Base-by-base conservation (phyloP, 2,888 invertebrate genomes). In the Plutella xylostella region DNA sequence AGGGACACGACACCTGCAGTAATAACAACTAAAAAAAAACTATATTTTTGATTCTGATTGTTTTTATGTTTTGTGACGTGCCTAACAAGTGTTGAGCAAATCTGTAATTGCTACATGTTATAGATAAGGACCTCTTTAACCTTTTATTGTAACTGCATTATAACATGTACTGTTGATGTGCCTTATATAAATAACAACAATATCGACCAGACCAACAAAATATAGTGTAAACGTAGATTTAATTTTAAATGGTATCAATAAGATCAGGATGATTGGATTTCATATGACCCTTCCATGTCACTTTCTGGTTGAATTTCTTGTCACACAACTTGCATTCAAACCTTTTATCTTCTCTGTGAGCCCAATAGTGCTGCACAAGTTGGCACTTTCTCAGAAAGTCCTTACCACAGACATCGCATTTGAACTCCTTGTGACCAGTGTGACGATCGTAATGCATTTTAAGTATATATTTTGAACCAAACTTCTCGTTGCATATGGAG, bases 301-400 rank as follows among this genome's bases (percentile, higher is more conserved):
- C 63, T 65, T 76, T 79, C 47, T 79, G 79, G 2, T 71, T 71
- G 43, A 78, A 80, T 33, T 72, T 68, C 38, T 74, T 77, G 2
- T 68, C 57, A 43, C 80, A 80, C 22, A 71, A 45, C 0, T 56
- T n/a, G 45, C 80, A 80, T 1, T 55, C 28, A 18, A 37, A 43
- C 34, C 43, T 22, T 21, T 25, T 43, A 9, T 37, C 37, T 9
- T 43, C 20, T 12, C 18, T 37, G 14, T 49, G 49, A 12, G 28
- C 42, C 28, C 46, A 46, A 45, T 47, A 30, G 41, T 53, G 53
- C 19, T 30, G 33, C 21, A 28, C 28, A 17, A 53, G 35, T 18
- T 33, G 44, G 28, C 43, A 42, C 22, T 45, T 47, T 18, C 51
- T 37, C 2, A 39, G 35, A 43, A 48, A 53, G 4, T 20, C 22